Base-by-base conservation (phyloP, 2,888 invertebrate genomes). In the Emmelina monodactyla region DNA sequence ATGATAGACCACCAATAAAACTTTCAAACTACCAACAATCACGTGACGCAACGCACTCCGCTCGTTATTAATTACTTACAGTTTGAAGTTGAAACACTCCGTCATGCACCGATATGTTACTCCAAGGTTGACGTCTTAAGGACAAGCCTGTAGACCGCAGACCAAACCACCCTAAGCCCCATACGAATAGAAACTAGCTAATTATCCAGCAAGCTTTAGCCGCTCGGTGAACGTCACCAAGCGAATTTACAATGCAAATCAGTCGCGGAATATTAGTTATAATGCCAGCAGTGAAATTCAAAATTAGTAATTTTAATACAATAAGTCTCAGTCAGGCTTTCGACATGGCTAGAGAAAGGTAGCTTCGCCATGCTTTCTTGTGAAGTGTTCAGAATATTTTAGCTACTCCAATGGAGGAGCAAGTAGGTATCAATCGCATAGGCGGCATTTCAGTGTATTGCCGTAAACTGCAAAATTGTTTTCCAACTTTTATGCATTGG, bases 241-340 rank as follows among this genome's bases (percentile, higher is more conserved):
- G 64, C 65, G 49, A 75, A 79, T 78, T 78, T 79, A 76, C 79
- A 79, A 71, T 79, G 76, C 79, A 78, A 79, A 79, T 79, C 61
- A 68, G 58, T 57, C 55, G 68, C 65, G 72, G 70, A 73, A 75
- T 78, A 76, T 76, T 78, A 76, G 70, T 72, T 72, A 71, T 58
- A 72, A 62, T 72, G 73, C 70, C 71, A 66, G 61, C 60, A 58
- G 58, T 65, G 69, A 71, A 75, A 69, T 72, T 78, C 70, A 73
- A 78, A 78, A 76, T 78, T 73, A 73, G 55, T 70, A 66, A 78
- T 72, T 78, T 76, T 72, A 78, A 72, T 78, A 75, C 69, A 59
- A 66, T 61, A 62, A 59, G 71, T 71, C 66, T 69, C 79, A 79
- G 79, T 79, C 68, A 63, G 61, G 63, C 65, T 61, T 63, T 63